Base-by-base conservation (phyloP, 2,888 invertebrate species). In the Coleophora flavipennella region DNA sequence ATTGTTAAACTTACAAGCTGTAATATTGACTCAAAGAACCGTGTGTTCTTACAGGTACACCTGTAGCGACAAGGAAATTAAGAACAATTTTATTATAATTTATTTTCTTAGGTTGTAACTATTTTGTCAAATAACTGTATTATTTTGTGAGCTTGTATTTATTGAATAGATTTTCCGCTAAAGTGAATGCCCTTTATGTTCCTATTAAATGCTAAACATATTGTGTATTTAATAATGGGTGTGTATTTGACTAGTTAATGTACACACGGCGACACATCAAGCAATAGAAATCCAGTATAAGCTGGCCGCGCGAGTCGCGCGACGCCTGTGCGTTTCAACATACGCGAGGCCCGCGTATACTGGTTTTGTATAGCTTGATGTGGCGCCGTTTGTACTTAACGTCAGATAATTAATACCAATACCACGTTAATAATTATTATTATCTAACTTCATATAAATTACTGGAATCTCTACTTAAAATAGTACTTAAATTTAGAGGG, bases 401-500 rank as follows among this genome's bases (percentile, higher is more conserved):
- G 20, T 4, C 20, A 20, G 20, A 20, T 20, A 20, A 6, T 20
- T 20, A 3, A 20, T 20, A 20, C 20, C 20, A 20, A 20, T 20
- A 6, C 20, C 20, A 6, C 6, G 20, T 37, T 45, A 39, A 20
- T 3, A 20, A 20, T 20, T 20, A 20, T 4, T 4, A 20, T 3
- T 20, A 4, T 3, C 3, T 20, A 20, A 20, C 20, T 43, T 31
- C 41, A 39, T 42, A 36, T 31, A 51, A 41, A 48, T 48, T 48
- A 55, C 57, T 53, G 64, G 78, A 83, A 81, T 81, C 80, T 83
- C 79, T 74, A 76, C 78, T 80, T 81, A 80, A 65, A 44, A 57
- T 72, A 78, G 81, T 83, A 83, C 83, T 81, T 80, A 77, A 62
- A 71, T 59, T 60, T 67, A 72, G 72, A 69, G 73, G 75, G 72